Percentiles rank a stretch among this genome's conserved stretches.
These are phyloP conservation scores for Leptinotarsa rubiginosa DNA, from an alignment of 2,888 invertebrate species.

Conservation along the genomic window DNA sequence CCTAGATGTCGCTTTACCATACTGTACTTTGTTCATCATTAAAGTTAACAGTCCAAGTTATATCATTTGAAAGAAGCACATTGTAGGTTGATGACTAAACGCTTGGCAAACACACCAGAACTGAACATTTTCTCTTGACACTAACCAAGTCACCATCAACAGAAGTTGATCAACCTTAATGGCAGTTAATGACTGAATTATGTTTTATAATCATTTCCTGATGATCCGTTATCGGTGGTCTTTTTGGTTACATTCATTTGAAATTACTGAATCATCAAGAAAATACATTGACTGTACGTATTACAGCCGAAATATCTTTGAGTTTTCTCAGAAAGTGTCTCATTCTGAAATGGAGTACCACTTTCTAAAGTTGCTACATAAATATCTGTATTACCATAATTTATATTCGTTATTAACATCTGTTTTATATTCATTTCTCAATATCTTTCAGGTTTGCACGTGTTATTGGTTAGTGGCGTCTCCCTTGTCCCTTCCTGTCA, in stretches of 20 bases:
- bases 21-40: background rate
- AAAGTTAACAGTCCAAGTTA: background rate
- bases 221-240: too few relatives aligned
- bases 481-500: slow-evolving; percentile 65
- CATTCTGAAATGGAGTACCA: background rate
- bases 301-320: too few relatives aligned
- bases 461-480: slow-evolving; percentile 63
- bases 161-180: too few relatives aligned
- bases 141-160: too few relatives aligned
- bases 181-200: too few relatives aligned
- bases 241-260: too few relatives aligned
- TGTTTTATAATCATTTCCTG: too few relatives aligned
- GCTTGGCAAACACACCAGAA: too few relatives aligned
- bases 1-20: too few relatives aligned
- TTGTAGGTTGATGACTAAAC: background rate
- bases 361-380: background rate
- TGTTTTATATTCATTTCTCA: background rate
- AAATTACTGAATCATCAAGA: too few relatives aligned
- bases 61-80: background rate
- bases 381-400: background rate
- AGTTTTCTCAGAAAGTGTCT: background rate
- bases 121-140: too few relatives aligned
- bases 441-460: slow-evolving; percentile 65
- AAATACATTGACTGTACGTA: too few relatives aligned
- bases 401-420: background rate